phyloP scores from a whole-genome alignment of 92 coral and sea anemone species.

The Heteractis magnifica region DNA sequence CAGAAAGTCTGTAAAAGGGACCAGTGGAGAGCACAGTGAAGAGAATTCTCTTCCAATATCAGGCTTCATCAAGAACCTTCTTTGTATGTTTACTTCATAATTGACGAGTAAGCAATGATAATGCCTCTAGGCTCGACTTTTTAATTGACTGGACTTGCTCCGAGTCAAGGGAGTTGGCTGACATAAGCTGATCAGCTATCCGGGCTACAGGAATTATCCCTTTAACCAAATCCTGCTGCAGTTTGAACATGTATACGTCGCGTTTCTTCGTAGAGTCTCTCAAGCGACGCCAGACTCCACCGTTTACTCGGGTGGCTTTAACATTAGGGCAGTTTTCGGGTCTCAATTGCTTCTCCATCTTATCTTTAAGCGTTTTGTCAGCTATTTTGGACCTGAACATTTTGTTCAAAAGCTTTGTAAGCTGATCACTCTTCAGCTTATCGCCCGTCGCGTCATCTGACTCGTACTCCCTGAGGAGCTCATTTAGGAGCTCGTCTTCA shows the following conservation, averaged over 20 bases:
- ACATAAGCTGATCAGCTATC: slow-evolving; percentile 38
- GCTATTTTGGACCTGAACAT: slow-evolving; percentile 14
- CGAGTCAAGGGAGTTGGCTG: slow-evolving; percentile 20
- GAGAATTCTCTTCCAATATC: slow-evolving; percentile 31
- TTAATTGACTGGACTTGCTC: slow-evolving; percentile 26
- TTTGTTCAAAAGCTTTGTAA: slow-evolving; percentile 14
- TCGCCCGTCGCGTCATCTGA: slow-evolving; percentile 13
- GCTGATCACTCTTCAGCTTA: slow-evolving; percentile 4
- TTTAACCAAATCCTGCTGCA: slow-evolving; percentile 53
- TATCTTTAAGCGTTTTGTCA: slow-evolving; percentile 9
- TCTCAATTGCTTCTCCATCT: slow-evolving; percentile 10
- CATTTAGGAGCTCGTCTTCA: slow-evolving; percentile 3
- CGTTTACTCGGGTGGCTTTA: neutral
- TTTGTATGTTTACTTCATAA: slow-evolving; percentile 42
- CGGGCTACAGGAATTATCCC: slow-evolving; percentile 43
- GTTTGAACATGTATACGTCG: slow-evolving; percentile 39
- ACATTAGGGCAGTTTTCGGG: slow-evolving; percentile 16
- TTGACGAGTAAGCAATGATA: slow-evolving; percentile 48
- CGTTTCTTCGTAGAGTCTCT: slow-evolving; percentile 36
- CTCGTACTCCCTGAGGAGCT: slow-evolving; percentile 13
- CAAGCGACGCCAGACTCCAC: slow-evolving; percentile 5
- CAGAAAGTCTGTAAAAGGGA: slow-evolving; percentile 24
- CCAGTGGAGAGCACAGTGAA: slow-evolving; percentile 30
- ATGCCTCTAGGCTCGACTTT: slow-evolving; percentile 39
- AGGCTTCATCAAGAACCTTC: slow-evolving; percentile 37